phyloP scores from a whole-genome alignment of 2,113 vertebrate genomes.

The Mormyrus iriodes region DNA sequence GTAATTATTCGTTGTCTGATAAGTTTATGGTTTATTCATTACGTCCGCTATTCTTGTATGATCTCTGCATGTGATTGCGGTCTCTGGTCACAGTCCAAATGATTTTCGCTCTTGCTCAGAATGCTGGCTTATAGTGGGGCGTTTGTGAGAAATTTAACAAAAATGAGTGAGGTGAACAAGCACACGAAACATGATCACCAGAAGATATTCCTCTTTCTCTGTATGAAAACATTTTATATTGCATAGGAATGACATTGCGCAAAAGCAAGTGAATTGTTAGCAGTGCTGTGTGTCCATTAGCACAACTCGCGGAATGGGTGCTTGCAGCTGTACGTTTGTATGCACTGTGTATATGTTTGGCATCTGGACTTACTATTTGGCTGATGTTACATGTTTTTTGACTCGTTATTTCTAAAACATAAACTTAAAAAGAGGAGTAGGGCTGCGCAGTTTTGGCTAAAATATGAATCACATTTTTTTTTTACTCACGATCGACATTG shows the following conservation, averaged over 20 bases:
- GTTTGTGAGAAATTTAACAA: not conserved
- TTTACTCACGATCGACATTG: not conserved
- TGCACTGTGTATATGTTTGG: not conserved
- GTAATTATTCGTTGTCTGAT: not conserved
- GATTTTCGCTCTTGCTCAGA: not conserved
- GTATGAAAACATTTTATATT: not conserved
- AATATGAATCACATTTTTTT: not conserved
- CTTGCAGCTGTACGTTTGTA: not conserved
- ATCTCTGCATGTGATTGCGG: not conserved
- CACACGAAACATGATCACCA: not conserved
- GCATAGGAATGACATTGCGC: not conserved
- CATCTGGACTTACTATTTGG: not conserved
- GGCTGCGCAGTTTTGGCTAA: not conserved
- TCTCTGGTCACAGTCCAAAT: too few species aligned
- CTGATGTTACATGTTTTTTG: not conserved
- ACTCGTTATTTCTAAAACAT: not conserved
- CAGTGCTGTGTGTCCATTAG: not conserved
- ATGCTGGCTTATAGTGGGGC: not conserved
- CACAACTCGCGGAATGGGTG: not conserved
- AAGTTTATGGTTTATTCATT: not conserved
- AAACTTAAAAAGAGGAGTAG: not conserved
- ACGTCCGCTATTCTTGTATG: not conserved
- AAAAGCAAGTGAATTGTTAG: not conserved
- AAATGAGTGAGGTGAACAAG: not conserved
- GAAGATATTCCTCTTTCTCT: not conserved